These are phyloP conservation scores for Morone chrysops DNA, from an alignment of 2,113 vertebrate genomes.

Conservation along the genomic window DNA sequence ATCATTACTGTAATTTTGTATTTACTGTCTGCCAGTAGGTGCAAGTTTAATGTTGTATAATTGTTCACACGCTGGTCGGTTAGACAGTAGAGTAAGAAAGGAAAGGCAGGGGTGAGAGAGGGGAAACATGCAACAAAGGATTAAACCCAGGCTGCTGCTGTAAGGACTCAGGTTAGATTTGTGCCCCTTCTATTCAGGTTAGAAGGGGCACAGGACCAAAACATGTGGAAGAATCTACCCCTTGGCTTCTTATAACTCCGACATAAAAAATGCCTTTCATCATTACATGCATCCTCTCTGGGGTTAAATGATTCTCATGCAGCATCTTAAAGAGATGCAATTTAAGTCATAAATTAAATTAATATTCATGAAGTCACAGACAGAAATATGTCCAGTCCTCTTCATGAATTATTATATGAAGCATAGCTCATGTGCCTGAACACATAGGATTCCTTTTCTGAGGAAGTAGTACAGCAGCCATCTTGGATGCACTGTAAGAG, in stretches of 20 bases:
- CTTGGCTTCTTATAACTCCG: too few species aligned
- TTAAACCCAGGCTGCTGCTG: too few species aligned
- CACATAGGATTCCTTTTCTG: not conserved
- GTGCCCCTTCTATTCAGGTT: too few species aligned
- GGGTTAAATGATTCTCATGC: not conserved
- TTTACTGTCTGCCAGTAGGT: not conserved
- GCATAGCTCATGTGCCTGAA: not conserved
- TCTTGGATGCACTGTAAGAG: conserved; percentile 16
- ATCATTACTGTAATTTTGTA: not conserved
- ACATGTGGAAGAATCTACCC: not conserved
- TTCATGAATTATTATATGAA: not conserved
- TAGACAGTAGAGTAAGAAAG: too few species aligned
- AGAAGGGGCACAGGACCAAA: not conserved
- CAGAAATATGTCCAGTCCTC: not conserved
- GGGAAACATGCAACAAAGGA: too few species aligned
- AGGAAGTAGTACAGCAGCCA: conserved; percentile 8
- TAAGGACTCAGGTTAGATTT: too few species aligned
- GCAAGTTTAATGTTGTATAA: not conserved
- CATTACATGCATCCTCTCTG: not conserved
- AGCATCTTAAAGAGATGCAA: not conserved
- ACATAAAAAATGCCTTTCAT: not conserved
- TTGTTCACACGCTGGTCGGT: not conserved
- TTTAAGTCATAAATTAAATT: not conserved
- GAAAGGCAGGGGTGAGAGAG: too few species aligned
- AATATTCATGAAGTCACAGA: not conserved